Base-by-base conservation (phyloP, 2,113 vertebrate genomes). In the Malaclemys terrapin region DNA sequence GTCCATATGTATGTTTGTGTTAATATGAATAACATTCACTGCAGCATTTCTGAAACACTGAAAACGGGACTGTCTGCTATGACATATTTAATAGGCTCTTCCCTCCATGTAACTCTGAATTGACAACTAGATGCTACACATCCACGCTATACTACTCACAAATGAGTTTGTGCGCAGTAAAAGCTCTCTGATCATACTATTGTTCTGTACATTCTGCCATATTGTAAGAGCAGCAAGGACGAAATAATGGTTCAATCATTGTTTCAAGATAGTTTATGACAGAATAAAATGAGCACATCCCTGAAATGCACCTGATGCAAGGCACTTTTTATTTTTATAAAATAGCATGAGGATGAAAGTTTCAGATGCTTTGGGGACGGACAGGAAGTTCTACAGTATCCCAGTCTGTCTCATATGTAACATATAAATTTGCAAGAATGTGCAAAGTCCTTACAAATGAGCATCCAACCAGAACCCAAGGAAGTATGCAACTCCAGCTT, bases 381-480 rank as follows among this genome's bases (percentile, higher is more conserved):
- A 80, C 0, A 89, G 57, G 53, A 90, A 84, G n/a, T 80, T 80
- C 54, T 38, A 8, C 24, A 42, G n/a, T 10, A 49, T 59, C 31
- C 10, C 35, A 53, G 42, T 0, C 1, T 27, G 87, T 45, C 14
- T 80, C 35, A 8, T 84, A 72, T 22, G 72, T 84, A 82, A 38
- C n/a, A 5, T 62, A n/a, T 57, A 65, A 1, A 20, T 47, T 4
- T 20, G 6, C 10, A 84, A 57, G 4, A 81, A 79, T 14, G 10
- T 20, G 1, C 13, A 19, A 45, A 87, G 84, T 50, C 24, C 1
- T 0, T 1, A 8, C 5, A 0, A 0, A 89, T 62, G 5, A 5
- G 29, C 16, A 83, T n/a, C 6, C 47, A 56, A 88, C 56, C 54
- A 42, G 57, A 94, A 94, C 80, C 50, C 53, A 62, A 3, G 7